A percentile compares a stretch with the other conserved stretches of the same genome.
phyloP scores from a whole-genome alignment of 2,888 invertebrate genomes.

The Smittia sp. region DNA sequence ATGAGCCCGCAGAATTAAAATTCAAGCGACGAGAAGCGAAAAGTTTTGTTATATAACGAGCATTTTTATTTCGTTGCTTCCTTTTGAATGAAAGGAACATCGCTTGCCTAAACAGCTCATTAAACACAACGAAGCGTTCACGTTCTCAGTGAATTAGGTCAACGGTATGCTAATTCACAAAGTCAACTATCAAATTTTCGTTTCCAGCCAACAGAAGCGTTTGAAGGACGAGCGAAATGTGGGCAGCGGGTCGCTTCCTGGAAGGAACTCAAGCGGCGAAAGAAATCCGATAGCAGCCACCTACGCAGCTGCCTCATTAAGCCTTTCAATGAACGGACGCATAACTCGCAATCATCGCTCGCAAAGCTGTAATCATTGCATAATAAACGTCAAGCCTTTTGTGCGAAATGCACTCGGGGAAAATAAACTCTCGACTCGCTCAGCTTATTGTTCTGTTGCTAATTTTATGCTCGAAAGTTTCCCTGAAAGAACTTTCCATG shows the following conservation, averaged over 20 bases:
- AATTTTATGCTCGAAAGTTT: too few relatives aligned
- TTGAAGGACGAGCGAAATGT: slow-evolving; percentile 34
- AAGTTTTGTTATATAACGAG: slow-evolving; percentile 10
- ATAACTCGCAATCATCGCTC: background rate
- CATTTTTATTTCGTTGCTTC: background rate
- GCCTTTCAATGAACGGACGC: too few relatives aligned
- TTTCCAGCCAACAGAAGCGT: background rate
- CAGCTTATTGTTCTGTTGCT: too few relatives aligned
- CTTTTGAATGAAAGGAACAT: background rate
- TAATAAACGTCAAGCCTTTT: background rate
- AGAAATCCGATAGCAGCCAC: background rate
- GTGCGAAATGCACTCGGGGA: background rate
- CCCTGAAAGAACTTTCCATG: too few relatives aligned
- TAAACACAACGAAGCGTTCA: slow-evolving; percentile 2
- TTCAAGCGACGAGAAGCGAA: background rate
- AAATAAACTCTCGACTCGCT: too few relatives aligned
- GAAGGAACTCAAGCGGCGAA: slow-evolving; percentile 8
- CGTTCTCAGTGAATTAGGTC: slow-evolving; percentile 37
- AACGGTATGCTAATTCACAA: slow-evolving; percentile 39
- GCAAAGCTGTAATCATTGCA: background rate
- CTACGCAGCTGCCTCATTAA: background rate
- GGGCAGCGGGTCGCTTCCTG: slow-evolving; percentile 25
- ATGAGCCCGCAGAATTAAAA: slow-evolving; percentile 33
- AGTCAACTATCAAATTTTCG: slow-evolving; percentile 27
- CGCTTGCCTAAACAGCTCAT: slow-evolving; percentile 12